Evolutionary conservation across 2,888 invertebrate species (phyloP), one percentile per base, ranked within the genome.

Genomic region (Drosophila dives): DNA sequence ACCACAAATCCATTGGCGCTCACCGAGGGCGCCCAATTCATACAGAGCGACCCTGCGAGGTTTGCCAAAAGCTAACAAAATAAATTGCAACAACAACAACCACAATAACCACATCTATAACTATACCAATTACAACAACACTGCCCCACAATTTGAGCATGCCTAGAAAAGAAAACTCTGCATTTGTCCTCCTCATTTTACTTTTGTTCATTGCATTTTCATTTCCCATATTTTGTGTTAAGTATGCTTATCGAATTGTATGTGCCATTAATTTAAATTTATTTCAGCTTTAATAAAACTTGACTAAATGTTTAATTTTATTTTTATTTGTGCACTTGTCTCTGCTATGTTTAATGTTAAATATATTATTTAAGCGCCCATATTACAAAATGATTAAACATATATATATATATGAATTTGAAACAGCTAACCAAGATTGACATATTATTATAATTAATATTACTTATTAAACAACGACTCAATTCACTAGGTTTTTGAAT

Each of bases 1-100:
- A 94, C 94, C 75, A 95, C 95, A 79, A 95, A 95, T 92, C 94
- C 94, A 68, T 93, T 93, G 91, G 94, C 93, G 62, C 93, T 94
- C 74, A 93, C 91, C 83, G 92, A 93, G 80, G 92, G 93, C 89
- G 92, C 92, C 75, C 90, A 92, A 70, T 92, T 90, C 75, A 92
- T 91, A 71, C 82, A 91, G 72, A 91, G 90, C 86, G 88, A 90
- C 80, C 84, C 90, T 69, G 91, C 91, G 91, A 92, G 92, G 93
- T 93, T 91, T 89, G 92, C 92, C 88, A 69, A 72, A 72, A 55
- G 72, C 64, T 72, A 78, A 58, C 40, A 71, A 60, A 33, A 60
- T 38, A 7, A 23, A 23, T 45, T 45, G 45, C 36, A 38, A 56
- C 53, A 69, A 54, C 20, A 55, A 75, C 61, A 68, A 23, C 23